Evolutionary conservation across 2,113 vertebrate species (phyloP).

Genomic region (Calidris pygmaea): DNA sequence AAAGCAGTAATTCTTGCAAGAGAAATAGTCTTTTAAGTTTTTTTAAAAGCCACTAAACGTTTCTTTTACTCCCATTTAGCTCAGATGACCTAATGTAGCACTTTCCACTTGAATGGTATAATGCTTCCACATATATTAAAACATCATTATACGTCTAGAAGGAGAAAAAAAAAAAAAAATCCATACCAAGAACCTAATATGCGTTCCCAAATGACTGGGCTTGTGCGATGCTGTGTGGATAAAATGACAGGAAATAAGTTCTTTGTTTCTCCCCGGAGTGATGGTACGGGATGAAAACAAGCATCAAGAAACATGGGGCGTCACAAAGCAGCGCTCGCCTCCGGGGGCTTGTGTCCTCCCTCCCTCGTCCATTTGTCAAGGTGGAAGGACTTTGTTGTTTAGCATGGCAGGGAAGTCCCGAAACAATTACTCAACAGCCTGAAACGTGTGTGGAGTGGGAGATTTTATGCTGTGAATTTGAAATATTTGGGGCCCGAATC

Average conservation of each 20-base stretch:
- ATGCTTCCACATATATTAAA: neutral
- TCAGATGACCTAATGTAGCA: neutral
- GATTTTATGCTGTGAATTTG: neutral
- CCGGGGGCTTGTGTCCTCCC: neutral
- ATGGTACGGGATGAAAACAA: neutral
- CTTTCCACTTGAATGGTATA: neutral
- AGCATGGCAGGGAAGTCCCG: neutral
- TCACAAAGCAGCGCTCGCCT: neutral
- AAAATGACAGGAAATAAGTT: neutral
- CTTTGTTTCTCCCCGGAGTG: neutral
- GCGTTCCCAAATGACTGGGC: neutral
- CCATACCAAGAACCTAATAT: neutral
- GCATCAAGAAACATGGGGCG: neutral
- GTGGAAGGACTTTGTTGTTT: neutral
- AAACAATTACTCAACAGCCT: neutral
- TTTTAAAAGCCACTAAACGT: neutral
- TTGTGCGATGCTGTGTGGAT: neutral
- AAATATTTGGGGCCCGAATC: neutral
- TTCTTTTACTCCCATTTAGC: neutral
- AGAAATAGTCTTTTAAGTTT: neutral
- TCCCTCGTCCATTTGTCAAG: neutral
- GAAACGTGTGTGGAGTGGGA: neutral
- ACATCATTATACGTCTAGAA: rapidly evolving
- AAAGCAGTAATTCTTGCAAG: neutral
- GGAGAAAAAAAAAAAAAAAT: neutral